Percentiles rank a stretch among this genome's conserved stretches.
Conservation (phyloP, 2,113 vertebrate genomes). For the Brachypodius melanocephalos region DNA sequence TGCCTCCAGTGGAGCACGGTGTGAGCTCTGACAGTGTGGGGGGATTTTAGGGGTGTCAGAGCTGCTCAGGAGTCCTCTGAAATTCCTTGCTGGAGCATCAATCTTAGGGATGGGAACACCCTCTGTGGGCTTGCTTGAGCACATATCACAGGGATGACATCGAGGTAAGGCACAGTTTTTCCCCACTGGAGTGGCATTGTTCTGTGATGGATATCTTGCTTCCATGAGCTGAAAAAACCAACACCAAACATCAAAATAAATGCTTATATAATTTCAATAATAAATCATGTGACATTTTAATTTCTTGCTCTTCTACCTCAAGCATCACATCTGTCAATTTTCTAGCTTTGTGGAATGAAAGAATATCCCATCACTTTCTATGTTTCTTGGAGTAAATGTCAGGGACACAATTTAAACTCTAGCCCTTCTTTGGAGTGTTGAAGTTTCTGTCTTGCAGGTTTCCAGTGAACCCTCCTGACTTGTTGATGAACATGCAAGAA, state of each 20-base stretch:
- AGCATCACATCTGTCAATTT: neutral
- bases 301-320: neutral
- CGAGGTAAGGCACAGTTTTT: neutral
- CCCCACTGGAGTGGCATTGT: neutral
- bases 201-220: neutral
- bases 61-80: neutral
- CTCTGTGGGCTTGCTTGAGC: slow-evolving; percentile 70
- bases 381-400: neutral
- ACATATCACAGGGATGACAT: neutral
- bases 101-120: slow-evolving; percentile 7
- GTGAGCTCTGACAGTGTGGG: neutral
- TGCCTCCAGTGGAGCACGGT: neutral
- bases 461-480: neutral
- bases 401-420: neutral
- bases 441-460: neutral
- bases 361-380: neutral
- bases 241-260: neutral
- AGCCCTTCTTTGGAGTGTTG: neutral
- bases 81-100: neutral
- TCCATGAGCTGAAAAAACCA: neutral
- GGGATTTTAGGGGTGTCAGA: neutral
- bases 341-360: neutral
- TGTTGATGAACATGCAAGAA: neutral
- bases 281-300: neutral
- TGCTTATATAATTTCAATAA: neutral